These are phyloP conservation scores for Aquatica leii DNA, from an alignment of 2,888 invertebrate genomes.

Conservation along the genomic window DNA sequence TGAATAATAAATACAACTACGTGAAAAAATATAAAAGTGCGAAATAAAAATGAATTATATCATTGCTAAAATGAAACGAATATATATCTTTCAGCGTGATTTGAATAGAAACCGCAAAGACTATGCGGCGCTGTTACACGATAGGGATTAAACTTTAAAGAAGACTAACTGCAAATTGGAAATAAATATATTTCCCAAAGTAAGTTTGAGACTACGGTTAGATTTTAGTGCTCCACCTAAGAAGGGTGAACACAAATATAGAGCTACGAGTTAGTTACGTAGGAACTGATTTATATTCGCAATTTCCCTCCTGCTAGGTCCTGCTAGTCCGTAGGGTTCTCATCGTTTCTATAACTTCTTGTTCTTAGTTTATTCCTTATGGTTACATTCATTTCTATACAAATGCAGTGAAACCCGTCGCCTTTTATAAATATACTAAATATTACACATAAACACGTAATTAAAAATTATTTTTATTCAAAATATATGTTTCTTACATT, in stretches of 20 bases:
- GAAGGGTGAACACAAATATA: slow-evolving; percentile 41
- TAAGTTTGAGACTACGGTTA: slow-evolving; percentile 26
- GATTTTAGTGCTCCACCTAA: slow-evolving; percentile 33
- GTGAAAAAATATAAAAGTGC: too few relatives aligned
- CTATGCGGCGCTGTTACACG: background rate
- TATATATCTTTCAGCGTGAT: background rate
- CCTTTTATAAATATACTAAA: too few relatives aligned
- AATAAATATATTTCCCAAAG: slow-evolving; percentile 13
- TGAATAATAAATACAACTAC: too few relatives aligned
- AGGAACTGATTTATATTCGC: slow-evolving; percentile 51
- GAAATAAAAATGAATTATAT: slow-evolving; percentile 4
- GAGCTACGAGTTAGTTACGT: slow-evolving; percentile 49
- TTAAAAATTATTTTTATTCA: slow-evolving; percentile 3
- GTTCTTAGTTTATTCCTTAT: slow-evolving; percentile 33
- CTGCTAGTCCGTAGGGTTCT: slow-evolving; percentile 41
- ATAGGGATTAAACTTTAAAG: slow-evolving; percentile 10
- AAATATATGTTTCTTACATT: background rate
- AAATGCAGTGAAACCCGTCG: slow-evolving; percentile 18
- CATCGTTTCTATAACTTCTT: slow-evolving; percentile 39
- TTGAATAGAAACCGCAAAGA: slow-evolving; percentile 1
- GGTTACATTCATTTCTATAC: slow-evolving; percentile 29
- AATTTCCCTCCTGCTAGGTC: slow-evolving; percentile 52
- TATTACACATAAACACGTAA: too few relatives aligned
- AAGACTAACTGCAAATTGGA: slow-evolving; percentile 15
- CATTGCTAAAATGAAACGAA: slow-evolving; percentile 2